A percentile compares a stretch with the other conserved stretches of the same genome.
Evolutionary conservation across 2,888 invertebrate species (phyloP).

Genomic region (Nephrotoma flavescens): DNA sequence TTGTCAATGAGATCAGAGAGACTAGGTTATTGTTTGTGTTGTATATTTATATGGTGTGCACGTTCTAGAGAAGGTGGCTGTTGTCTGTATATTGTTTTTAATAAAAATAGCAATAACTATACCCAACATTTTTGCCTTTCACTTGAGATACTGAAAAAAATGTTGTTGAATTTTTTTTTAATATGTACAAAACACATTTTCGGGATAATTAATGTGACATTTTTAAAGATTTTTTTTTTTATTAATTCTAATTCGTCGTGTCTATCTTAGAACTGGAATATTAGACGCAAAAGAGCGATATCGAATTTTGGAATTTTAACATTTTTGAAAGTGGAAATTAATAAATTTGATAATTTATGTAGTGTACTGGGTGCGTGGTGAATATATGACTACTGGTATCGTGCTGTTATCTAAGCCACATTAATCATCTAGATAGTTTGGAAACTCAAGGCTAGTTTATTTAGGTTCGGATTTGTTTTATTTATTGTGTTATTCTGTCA

Average conservation of each 20-base stretch:
- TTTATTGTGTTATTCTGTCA: too few species aligned
- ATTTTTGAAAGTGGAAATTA: not conserved
- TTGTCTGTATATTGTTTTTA: not conserved
- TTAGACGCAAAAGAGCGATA: not conserved
- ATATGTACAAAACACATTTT: not conserved
- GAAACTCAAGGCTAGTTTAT: not conserved
- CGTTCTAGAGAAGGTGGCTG: not conserved
- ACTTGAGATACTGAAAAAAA: not conserved
- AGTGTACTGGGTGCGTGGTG: not conserved
- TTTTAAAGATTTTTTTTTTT: not conserved
- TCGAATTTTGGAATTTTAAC: not conserved
- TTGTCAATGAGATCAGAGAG: not conserved
- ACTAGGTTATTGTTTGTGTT: not conserved
- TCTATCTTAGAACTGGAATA: not conserved
- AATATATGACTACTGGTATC: not conserved
- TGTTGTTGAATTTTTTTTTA: not conserved
- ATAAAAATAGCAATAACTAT: not conserved
- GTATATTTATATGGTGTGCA: not conserved
- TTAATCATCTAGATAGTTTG: not conserved
- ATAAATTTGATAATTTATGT: not conserved
- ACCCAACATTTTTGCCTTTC: not conserved
- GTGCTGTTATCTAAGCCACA: not conserved
- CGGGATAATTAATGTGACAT: not conserved
- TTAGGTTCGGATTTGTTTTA: too few species aligned
- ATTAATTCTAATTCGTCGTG: not conserved